Conservation (phyloP, 2,797 vertebrate genomes). For the Onychomys arenicola region DNA sequence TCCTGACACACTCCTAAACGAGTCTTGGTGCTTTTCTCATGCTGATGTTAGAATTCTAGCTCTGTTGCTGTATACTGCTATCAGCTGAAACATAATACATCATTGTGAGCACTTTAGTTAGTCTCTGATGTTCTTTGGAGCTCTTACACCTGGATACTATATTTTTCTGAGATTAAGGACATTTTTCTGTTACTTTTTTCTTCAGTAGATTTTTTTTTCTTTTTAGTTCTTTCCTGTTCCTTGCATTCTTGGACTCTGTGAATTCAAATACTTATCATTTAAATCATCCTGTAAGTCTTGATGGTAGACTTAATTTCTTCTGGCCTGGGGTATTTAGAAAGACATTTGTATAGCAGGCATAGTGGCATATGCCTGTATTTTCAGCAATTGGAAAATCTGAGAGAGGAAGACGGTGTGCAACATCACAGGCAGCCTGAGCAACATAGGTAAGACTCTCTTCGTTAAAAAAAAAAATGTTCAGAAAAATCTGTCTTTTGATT, state of each 20-base stretch:
- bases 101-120: background rate
- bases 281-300: background rate
- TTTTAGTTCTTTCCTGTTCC: background rate
- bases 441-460: background rate
- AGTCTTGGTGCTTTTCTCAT: background rate
- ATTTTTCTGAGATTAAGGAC: background rate
- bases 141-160: background rate
- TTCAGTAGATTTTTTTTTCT: background rate
- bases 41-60: background rate
- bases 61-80: background rate
- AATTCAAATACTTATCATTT: background rate
- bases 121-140: background rate
- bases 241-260: background rate
- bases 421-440: background rate
- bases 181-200: background rate
- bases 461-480: background rate
- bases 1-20: background rate
- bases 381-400: background rate
- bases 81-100: background rate
- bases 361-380: background rate
- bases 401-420: background rate
- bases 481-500: background rate
- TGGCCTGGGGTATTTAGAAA: background rate
- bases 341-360: background rate
- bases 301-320: background rate